These are phyloP conservation scores for Pygoscelis antarcticus DNA, from an alignment of 2,113 vertebrate species.

Conservation along the genomic window DNA sequence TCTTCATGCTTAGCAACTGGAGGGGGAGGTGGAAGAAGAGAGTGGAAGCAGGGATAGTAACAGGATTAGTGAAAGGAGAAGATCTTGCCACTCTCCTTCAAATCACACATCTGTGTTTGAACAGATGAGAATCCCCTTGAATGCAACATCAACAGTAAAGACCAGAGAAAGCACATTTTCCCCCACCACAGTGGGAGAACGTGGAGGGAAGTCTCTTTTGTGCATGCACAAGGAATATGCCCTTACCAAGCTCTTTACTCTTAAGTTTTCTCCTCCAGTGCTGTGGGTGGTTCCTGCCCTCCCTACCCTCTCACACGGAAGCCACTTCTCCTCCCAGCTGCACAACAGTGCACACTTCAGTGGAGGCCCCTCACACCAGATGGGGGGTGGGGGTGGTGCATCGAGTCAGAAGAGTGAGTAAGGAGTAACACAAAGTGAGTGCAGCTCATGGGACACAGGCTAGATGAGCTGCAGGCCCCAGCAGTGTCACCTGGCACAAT, in stretches of 20 bases:
- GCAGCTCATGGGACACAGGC: not conserved
- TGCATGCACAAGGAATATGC: not conserved
- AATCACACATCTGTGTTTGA: not conserved
- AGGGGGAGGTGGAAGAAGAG: not conserved
- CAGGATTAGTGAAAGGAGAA: not conserved
- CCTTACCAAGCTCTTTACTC: not conserved
- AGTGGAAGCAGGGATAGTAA: not conserved
- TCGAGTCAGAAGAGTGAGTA: not conserved
- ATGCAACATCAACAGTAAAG: not conserved
- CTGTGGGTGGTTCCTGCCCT: not conserved
- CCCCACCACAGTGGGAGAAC: fast-evolving
- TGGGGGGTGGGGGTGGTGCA: not conserved
- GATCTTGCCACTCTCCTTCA: not conserved
- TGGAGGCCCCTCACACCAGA: not conserved
- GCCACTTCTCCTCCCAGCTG: not conserved
- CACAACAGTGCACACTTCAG: not conserved
- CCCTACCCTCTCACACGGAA: not conserved
- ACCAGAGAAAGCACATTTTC: not conserved
- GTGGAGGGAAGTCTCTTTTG: not conserved
- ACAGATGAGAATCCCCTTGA: not conserved
- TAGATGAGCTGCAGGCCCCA: not conserved
- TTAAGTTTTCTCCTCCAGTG: not conserved
- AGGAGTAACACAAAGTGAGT: not conserved
- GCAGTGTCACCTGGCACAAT: not conserved
- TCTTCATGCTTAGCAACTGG: conserved; percentile 88